Conservation (phyloP, 2,888 invertebrate species). For the Phortica okadai region DNA sequence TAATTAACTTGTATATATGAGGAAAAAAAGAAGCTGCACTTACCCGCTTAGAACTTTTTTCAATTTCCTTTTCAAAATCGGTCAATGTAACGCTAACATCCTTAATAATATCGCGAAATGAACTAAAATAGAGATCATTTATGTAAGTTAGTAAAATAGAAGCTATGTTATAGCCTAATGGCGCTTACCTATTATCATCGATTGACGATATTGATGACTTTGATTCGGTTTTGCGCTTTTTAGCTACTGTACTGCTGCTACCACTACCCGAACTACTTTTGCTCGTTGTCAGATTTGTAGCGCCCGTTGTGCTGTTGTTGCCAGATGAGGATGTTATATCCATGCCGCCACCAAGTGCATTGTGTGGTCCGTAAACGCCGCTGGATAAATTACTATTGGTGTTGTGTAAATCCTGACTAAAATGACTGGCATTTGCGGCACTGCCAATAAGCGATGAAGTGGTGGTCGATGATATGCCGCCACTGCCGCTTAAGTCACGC, state of each 20-base stretch:
- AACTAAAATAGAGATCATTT: slow-evolving; percentile 46
- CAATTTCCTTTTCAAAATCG: slow-evolving; percentile 73
- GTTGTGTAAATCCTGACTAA: slow-evolving; percentile 48
- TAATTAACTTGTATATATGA: no score
- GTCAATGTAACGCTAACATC: slow-evolving; percentile 75
- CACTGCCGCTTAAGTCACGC: slow-evolving; percentile 23
- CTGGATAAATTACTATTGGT: slow-evolving; percentile 35
- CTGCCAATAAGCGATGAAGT: slow-evolving; percentile 3
- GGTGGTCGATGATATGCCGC: slow-evolving; percentile 39
- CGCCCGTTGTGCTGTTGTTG: slow-evolving; percentile 41
- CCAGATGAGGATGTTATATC: not conserved
- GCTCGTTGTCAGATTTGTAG: slow-evolving; percentile 49
- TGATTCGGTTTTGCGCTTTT: slow-evolving; percentile 74
- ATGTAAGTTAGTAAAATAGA: not conserved
- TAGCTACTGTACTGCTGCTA: slow-evolving; percentile 56
- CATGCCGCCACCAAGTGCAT: slow-evolving; percentile 25
- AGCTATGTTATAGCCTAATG: not conserved
- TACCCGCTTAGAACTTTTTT: slow-evolving; percentile 74
- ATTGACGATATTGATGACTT: slow-evolving; percentile 56
- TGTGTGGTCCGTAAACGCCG: slow-evolving; percentile 40
- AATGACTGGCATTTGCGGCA: slow-evolving; percentile 35
- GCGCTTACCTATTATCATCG: slow-evolving; percentile 73
- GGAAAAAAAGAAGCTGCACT: slow-evolving; percentile 47
- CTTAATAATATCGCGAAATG: slow-evolving; percentile 75
- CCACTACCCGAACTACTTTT: slow-evolving; percentile 33